Percentiles rank a stretch among this genome's conserved stretches.
These are phyloP conservation scores for Channa striata DNA, from an alignment of 2,797 vertebrate species.

Conservation along the genomic window DNA sequence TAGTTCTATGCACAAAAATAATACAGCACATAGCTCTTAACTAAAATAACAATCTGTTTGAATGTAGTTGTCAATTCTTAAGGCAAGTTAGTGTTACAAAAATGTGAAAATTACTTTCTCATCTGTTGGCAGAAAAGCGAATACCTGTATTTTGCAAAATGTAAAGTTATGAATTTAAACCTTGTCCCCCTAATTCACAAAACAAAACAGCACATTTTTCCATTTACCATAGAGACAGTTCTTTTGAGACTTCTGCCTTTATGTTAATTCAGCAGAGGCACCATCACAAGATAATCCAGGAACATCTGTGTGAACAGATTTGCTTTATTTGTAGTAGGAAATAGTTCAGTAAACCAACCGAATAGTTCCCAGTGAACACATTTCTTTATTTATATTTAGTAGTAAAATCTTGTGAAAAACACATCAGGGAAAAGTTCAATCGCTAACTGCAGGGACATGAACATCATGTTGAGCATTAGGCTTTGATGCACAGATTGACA, in stretches of 20 bases:
- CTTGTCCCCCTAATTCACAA: too few species aligned
- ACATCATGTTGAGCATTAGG: background rate
- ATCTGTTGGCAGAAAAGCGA: too few species aligned
- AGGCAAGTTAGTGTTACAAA: background rate
- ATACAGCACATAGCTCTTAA: background rate
- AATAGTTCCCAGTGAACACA: background rate
- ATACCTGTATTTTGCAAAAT: too few species aligned
- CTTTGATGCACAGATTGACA: background rate
- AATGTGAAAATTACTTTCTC: too few species aligned
- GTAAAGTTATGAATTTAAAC: too few species aligned
- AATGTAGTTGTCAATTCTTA: background rate
- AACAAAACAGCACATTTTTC: background rate
- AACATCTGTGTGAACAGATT: background rate
- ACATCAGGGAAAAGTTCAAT: background rate
- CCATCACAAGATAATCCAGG: slow-evolving; percentile 10
- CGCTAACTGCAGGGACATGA: slow-evolving; percentile 9
- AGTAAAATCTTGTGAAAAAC: background rate
- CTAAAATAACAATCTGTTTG: background rate
- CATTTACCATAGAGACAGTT: background rate
- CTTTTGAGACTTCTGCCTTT: background rate
- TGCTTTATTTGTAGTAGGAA: background rate
- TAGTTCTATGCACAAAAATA: background rate
- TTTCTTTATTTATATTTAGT: background rate
- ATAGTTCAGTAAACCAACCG: background rate
- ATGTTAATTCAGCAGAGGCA: slow-evolving; percentile 7